Base-by-base conservation (phyloP, 2,113 vertebrate genomes). In the Atherinomorus stipes region DNA sequence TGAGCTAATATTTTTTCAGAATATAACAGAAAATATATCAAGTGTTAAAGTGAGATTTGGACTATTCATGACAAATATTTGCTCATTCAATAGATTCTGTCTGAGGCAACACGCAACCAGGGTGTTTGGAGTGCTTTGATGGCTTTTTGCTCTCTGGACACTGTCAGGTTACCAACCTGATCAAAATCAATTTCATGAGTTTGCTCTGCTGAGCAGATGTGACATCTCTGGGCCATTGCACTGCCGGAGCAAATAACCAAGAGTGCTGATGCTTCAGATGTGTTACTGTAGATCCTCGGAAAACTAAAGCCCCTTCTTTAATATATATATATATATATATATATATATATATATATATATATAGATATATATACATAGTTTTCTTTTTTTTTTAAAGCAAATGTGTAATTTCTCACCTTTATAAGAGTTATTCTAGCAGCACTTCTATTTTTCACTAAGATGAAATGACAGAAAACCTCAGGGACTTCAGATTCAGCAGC, bases 131-230 rank as follows among this genome's bases (percentile, higher is more conserved):
- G 26, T 31, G 58, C 50, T 53, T 23, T 7, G 10, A 28, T 1
- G 49, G 34, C 1, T 42, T 42, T 42, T 42, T 16, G 2, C 31
- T 38, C 42, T 64, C 37, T 59, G 45, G 53, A 58, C 19, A 59
- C 70, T 42, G 76, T 67, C 52, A 70, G 49, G 44, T 78, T 15
- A 15, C 12, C 16, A 42, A 71, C 44, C 44, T 71, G 50, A 65
- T 85, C 13, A 74, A 61, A 87, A 74, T 77, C 73, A 23, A 80
- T 87, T 64, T 57, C 13, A 50, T 64, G 58, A 67, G 44, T 80
- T 76, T 66, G 51, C 64, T 76, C 72, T 74, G 56, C 23, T 58
- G 69, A 77, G 71, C 68, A 80, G 64, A 77, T 62, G 65, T 74
- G 73, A 74, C 73, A 68, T 71, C 54, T 82, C 57, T 71, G 64